Conservation (phyloP, 2,888 invertebrate genomes). For the Morpho deidamia region DNA sequence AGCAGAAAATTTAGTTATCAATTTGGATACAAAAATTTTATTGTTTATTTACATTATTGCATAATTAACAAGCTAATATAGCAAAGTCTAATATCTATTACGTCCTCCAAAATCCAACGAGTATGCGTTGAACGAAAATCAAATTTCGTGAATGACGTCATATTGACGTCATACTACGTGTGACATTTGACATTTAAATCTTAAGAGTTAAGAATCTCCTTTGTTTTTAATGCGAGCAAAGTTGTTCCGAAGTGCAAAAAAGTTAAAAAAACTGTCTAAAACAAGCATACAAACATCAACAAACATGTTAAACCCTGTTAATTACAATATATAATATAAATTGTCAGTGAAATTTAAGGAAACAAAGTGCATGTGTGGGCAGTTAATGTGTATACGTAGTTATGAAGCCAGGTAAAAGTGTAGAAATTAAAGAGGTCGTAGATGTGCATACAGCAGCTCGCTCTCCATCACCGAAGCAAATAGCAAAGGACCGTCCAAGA, state of each 20-base stretch:
- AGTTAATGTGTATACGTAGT: neutral
- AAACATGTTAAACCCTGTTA: constrained; percentile 6
- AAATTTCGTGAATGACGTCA: constrained; percentile 47
- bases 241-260: constrained; percentile 29
- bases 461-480: constrained; percentile 64
- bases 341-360: neutral
- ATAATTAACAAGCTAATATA: too few relatives aligned
- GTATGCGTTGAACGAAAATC: constrained; percentile 19
- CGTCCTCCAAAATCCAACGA: too few relatives aligned
- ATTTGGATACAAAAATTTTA: too few relatives aligned
- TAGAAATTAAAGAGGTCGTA: constrained; percentile 58
- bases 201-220: constrained; percentile 24
- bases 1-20: too few relatives aligned
- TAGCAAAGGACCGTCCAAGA: constrained; percentile 44
- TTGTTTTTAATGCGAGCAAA: constrained; percentile 34
- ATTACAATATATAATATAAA: neutral
- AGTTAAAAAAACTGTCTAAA: constrained; percentile 30
- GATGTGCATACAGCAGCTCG: constrained; percentile 61
- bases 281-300: constrained; percentile 8
- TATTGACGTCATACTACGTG: constrained; percentile 54
- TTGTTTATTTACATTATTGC: too few relatives aligned
- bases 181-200: constrained; percentile 39
- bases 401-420: constrained; percentile 66
- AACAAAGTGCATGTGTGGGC: constrained; percentile 1
- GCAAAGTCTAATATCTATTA: too few relatives aligned